Conservation (phyloP, 2,113 vertebrate species). For the Thamnophis sirtalis region DNA sequence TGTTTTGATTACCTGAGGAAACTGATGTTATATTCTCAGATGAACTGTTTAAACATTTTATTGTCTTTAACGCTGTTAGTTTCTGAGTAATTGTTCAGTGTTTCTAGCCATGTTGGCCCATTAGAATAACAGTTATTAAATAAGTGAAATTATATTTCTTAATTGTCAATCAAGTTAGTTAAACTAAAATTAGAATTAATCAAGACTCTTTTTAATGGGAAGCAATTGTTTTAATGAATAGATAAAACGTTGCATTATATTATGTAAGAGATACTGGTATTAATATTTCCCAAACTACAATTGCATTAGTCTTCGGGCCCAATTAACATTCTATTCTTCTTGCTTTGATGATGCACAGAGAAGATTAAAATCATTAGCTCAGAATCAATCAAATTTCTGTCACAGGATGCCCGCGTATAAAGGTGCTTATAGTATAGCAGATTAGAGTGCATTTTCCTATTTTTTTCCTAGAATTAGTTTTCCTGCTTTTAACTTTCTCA, state of each 20-base stretch:
- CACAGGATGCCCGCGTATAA: background rate
- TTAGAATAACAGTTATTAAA: background rate
- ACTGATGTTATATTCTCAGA: background rate
- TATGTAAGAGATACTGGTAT: background rate
- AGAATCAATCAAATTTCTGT: background rate
- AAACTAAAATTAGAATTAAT: background rate
- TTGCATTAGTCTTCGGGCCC: background rate
- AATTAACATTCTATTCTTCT: background rate
- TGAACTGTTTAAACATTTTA: slow-evolving; percentile 5
- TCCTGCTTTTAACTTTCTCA: background rate
- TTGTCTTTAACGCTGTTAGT: background rate
- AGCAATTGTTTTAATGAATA: background rate
- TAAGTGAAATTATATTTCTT: background rate
- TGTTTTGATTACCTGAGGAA: background rate
- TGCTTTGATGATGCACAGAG: background rate
- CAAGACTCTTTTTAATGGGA: background rate
- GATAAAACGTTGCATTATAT: background rate
- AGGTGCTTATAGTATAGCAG: background rate
- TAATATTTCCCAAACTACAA: background rate
- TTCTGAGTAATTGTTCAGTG: background rate
- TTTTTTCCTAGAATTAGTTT: background rate
- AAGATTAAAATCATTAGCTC: background rate
- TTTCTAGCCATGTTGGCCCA: background rate
- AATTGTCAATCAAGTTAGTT: background rate
- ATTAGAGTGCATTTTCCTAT: background rate